These are phyloP conservation scores for Pandemis heparana DNA, from an alignment of 2,888 invertebrate species.

Conservation along the genomic window DNA sequence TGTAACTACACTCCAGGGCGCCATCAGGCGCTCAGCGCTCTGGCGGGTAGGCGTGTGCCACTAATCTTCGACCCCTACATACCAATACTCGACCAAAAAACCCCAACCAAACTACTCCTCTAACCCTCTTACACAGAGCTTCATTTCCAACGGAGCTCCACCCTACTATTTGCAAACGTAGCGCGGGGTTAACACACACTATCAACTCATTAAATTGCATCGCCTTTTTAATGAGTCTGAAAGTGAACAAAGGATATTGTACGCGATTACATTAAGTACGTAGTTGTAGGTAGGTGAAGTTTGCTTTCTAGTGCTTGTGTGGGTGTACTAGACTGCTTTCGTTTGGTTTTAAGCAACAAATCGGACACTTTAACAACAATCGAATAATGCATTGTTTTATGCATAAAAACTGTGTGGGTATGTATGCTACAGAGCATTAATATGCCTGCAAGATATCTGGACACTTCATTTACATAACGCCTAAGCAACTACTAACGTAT, in stretches of 20 bases:
- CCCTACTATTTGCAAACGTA: conserved; percentile 79
- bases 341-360: conserved; percentile 16
- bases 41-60: conserved; percentile 83
- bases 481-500: conserved; percentile 59
- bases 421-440: too few relatives aligned
- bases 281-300: conserved; percentile 78
- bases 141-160: conserved; percentile 49
- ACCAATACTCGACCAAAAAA: conserved; percentile 68
- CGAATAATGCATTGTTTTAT: too few relatives aligned
- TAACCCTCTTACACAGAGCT: conserved; percentile 56
- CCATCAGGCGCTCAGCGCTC: conserved; percentile 85
- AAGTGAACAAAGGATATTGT: conserved; percentile 86
- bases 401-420: too few relatives aligned
- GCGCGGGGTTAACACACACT: conserved; percentile 85
- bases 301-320: conserved; percentile 64
- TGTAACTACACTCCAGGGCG: conserved; percentile 85
- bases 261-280: conserved; percentile 84
- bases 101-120: conserved; percentile 56
- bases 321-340: conserved; percentile 23
- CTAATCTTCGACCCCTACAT: conserved; percentile 86
- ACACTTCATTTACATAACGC: not conserved
- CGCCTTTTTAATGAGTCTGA: conserved; percentile 86
- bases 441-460: not conserved
- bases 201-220: conserved; percentile 86
- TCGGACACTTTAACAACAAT: conserved; percentile 2